Evolutionary conservation across 2,113 vertebrate genomes (phyloP).

Genomic region (Dipodomys merriami): DNA sequence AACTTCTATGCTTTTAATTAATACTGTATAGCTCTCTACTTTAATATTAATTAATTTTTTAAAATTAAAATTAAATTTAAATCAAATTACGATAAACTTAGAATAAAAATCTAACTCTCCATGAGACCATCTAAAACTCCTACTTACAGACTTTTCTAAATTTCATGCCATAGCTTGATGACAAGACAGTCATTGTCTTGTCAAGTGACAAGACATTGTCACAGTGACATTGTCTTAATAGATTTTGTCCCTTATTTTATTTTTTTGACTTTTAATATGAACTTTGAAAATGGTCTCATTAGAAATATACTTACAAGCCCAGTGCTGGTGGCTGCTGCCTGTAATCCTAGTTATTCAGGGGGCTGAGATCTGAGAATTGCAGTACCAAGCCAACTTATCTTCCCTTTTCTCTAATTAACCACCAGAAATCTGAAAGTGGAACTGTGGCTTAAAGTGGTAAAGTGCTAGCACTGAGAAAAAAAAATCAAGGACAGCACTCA

Average conservation of each 20-base stretch:
- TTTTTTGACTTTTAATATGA: background rate
- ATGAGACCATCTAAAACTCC: background rate
- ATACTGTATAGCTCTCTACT: background rate
- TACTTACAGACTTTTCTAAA: background rate
- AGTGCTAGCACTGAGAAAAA: too few relatives aligned
- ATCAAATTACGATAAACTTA: background rate
- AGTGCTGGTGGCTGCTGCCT: too few relatives aligned
- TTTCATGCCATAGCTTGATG: background rate
- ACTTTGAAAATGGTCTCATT: background rate
- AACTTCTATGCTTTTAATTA: background rate
- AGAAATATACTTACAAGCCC: background rate
- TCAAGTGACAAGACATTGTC: too few relatives aligned
- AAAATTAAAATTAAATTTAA: constrained; percentile 31
- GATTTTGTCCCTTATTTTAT: background rate
- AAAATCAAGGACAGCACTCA: too few relatives aligned
- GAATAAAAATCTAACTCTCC: background rate
- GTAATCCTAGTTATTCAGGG: too few relatives aligned
- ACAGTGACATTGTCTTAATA: background rate
- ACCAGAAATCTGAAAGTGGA: too few relatives aligned
- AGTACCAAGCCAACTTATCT: too few relatives aligned
- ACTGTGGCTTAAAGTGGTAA: too few relatives aligned
- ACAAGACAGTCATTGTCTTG: background rate
- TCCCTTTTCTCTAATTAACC: too few relatives aligned
- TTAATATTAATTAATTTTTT: background rate
- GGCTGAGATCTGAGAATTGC: too few relatives aligned